Evolutionary conservation across 2,888 invertebrate species (phyloP), one percentile per base, ranked within the genome.

Genomic region (Choristoneura rosaceana): DNA sequence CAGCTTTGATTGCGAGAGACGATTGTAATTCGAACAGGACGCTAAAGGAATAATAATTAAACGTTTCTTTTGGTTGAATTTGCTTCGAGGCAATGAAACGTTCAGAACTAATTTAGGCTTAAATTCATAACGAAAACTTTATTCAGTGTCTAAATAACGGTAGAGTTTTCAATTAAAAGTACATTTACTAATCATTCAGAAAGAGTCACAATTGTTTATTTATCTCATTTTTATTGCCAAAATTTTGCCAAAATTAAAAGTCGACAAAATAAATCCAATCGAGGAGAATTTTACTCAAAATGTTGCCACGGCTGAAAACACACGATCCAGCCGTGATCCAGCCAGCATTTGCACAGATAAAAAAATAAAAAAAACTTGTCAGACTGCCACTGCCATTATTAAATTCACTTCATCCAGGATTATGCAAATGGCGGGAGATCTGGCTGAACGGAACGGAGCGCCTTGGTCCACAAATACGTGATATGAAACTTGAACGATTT

Each of bases 1-100:
- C 80, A 84, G 84, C 82, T 87, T 85, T 85, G 87, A 90, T 87
- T 88, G 82, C 83, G 76, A 75, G 68, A 38, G 79, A 78, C 79
- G 79, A 77, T 75, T 76, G 76, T 74, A 76, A 76, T 74, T 75
- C 76, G 78, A 80, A 81, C 81, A 81, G 78, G 80, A 87, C 87
- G 86, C 84, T 78, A 70, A 71, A 60, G 74, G 90, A 89, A 90
- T 90, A 81, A 82, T 85, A 87, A 89, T 82, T 80, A 81, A 80
- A 70, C 76, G 77, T 76, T 82, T 80, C 17, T 62, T 52, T 67
- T 34, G 41, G 41, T 43, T 62, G 52, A 69, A 69, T 62, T 45
- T 52, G 43, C 41, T 52, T 62, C 43, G 50, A 52, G n/a, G 10
- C 14, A 34, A 41, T 55, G 55, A 55, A 43, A 55, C 55, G 55